Conservation (phyloP, 2,888 invertebrate species). For the Gymnoscelis rufifasciata region DNA sequence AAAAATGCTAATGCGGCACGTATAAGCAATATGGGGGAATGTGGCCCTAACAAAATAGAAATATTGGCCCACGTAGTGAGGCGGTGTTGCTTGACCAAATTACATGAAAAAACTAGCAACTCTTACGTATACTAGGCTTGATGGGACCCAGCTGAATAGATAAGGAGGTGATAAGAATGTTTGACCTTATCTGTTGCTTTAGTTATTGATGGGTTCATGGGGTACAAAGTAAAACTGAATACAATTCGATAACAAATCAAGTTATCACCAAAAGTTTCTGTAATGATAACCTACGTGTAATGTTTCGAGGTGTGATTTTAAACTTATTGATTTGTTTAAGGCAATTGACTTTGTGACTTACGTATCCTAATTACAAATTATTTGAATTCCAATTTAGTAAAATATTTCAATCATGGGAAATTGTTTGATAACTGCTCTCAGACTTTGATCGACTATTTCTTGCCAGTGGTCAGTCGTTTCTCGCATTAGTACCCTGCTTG, state of each 20-base stretch:
- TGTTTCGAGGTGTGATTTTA: too few relatives aligned
- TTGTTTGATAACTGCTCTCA: background rate
- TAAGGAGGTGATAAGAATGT: background rate
- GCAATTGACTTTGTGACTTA: too few relatives aligned
- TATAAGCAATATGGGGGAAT: slow-evolving; percentile 28
- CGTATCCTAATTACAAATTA: too few relatives aligned
- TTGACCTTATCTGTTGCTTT: background rate
- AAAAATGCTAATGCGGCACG: slow-evolving; percentile 32
- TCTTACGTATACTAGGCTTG: background rate
- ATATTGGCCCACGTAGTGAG: slow-evolving; percentile 31
- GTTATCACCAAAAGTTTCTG: too few relatives aligned
- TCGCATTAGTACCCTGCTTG: slow-evolving; percentile 25
- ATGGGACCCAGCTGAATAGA: slow-evolving; percentile 4
- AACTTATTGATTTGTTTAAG: too few relatives aligned
- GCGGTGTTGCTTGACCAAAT: slow-evolving; percentile 27
- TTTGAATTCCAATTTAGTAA: too few relatives aligned
- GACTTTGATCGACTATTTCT: background rate
- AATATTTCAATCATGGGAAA: too few relatives aligned
- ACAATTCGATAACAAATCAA: too few relatives aligned
- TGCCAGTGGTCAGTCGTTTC: slow-evolving; percentile 14
- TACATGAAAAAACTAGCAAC: slow-evolving; percentile 14
- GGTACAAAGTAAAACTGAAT: background rate
- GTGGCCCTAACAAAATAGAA: slow-evolving; percentile 30
- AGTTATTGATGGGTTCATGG: too few relatives aligned
- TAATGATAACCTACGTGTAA: too few relatives aligned